Percentiles rank a stretch among this genome's conserved stretches.
Conservation (phyloP, 2,888 invertebrate genomes). For the Drosophila rellima region DNA sequence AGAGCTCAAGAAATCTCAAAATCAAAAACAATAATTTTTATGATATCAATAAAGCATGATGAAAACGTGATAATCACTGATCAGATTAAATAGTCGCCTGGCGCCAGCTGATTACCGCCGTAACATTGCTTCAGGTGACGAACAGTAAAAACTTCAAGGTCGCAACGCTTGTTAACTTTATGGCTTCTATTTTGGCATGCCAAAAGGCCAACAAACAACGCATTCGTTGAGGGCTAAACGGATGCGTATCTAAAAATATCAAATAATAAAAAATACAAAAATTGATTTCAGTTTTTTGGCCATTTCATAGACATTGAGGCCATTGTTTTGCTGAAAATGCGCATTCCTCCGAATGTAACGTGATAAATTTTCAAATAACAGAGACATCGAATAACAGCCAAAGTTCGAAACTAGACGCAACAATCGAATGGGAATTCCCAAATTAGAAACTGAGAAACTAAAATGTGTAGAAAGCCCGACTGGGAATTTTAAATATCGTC, state of each 20-base stretch:
- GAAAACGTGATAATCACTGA: constrained; percentile 82
- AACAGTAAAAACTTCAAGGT: constrained; percentile 74
- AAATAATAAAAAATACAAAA: constrained; percentile 42
- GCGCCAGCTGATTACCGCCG: constrained; percentile 78
- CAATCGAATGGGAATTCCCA: constrained; percentile 76
- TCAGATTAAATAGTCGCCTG: constrained; percentile 79
- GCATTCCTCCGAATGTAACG: constrained; percentile 66
- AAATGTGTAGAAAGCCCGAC: constrained; percentile 55
- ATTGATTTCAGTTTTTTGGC: constrained; percentile 55
- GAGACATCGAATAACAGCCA: constrained; percentile 10
- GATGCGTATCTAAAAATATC: constrained; percentile 39
- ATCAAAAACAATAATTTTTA: constrained; percentile 77
- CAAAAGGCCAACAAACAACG: constrained; percentile 25
- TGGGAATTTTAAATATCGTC: constrained; percentile 50
- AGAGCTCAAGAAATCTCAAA: constrained; percentile 42
- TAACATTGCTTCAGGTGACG: constrained; percentile 73
- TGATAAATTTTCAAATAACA: constrained; percentile 48
- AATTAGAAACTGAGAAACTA: constrained; percentile 59
- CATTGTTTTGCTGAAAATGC: constrained; percentile 53
- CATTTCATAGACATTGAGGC: constrained; percentile 54
- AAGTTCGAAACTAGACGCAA: constrained; percentile 55
- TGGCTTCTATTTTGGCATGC: constrained; percentile 62
- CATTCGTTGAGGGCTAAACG: constrained; percentile 42
- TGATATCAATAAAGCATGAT: constrained; percentile 82
- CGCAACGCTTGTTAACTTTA: constrained; percentile 77